Percentiles rank a stretch among this genome's conserved stretches.
Evolutionary conservation across 2,888 invertebrate species (phyloP).

Genomic region (Teinopalpus imperialis): DNA sequence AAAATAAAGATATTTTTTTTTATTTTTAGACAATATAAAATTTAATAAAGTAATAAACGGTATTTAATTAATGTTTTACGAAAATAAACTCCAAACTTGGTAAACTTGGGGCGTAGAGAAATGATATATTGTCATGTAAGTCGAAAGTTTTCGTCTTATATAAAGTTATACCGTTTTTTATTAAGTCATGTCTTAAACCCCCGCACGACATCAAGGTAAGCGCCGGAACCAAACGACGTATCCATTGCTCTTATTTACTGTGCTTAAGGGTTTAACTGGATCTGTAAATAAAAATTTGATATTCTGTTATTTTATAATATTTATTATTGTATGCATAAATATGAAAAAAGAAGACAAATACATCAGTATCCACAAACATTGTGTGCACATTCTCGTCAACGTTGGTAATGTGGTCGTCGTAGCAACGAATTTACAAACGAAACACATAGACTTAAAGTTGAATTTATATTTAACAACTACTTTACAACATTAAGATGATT

Average conservation of each 20-base stretch:
- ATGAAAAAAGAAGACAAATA: no score
- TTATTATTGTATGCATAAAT: no score
- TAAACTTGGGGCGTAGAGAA: constrained; percentile 9
- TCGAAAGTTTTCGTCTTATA: background rate
- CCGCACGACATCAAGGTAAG: background rate
- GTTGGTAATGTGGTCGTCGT: no score
- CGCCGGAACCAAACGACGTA: background rate
- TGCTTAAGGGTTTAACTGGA: constrained; percentile 3
- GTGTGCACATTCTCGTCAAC: no score
- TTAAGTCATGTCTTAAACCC: background rate
- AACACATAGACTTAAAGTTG: no score
- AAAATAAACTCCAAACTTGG: constrained; percentile 19
- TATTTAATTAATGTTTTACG: constrained; percentile 17
- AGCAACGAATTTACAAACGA: no score
- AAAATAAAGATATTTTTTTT: background rate
- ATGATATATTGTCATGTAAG: background rate
- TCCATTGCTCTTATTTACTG: background rate
- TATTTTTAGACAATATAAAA: constrained; percentile 23
- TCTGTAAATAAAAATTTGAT: constrained; percentile 7
- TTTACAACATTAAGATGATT: no score
- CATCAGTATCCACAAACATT: no score
- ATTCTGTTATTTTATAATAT: no score
- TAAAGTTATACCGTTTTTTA: background rate
- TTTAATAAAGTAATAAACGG: constrained; percentile 22
- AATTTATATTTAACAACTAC: no score